Percentiles rank a stretch among this genome's conserved stretches.
phyloP scores from a whole-genome alignment of 64 coral and sea anemone genomes.

The Hydrozoanthus tunicans region DNA sequence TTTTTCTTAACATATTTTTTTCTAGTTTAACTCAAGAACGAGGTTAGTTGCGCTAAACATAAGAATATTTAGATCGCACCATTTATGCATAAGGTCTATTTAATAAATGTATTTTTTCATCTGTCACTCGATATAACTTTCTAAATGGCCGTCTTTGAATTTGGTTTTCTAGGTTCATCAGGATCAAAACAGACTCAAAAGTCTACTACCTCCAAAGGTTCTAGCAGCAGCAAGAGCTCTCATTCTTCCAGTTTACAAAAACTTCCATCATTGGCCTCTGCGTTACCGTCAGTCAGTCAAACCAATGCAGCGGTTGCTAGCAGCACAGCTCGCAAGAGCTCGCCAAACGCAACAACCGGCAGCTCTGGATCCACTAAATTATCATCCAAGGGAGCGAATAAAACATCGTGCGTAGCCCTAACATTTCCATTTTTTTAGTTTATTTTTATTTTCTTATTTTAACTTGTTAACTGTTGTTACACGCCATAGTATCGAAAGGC shows the following conservation, averaged over 20 bases:
- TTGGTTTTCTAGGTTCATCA: conserved; percentile 17
- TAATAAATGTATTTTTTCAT: no score
- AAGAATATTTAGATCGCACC: no score
- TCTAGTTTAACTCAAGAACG: no score
- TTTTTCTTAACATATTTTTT: no score
- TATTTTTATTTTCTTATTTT: neutral
- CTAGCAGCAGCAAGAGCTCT: conserved; percentile 10
- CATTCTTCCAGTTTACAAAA: conserved; percentile 49
- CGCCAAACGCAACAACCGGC: neutral
- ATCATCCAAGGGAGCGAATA: conserved; percentile 42
- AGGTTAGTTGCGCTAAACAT: no score
- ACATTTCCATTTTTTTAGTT: neutral
- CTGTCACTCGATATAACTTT: no score
- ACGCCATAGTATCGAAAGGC: neutral
- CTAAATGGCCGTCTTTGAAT: neutral
- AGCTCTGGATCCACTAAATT: neutral
- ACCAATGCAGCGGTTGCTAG: neutral
- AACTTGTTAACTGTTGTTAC: neutral
- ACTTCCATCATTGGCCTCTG: conserved; percentile 25
- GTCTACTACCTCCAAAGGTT: conserved; percentile 16
- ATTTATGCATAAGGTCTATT: no score
- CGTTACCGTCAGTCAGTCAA: conserved; percentile 29
- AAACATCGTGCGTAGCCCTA: conserved; percentile 9
- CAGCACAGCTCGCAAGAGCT: conserved; percentile 2
- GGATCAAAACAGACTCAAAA: conserved; percentile 4